Conservation (phyloP, 2,113 vertebrate species). For the Esox niger region DNA sequence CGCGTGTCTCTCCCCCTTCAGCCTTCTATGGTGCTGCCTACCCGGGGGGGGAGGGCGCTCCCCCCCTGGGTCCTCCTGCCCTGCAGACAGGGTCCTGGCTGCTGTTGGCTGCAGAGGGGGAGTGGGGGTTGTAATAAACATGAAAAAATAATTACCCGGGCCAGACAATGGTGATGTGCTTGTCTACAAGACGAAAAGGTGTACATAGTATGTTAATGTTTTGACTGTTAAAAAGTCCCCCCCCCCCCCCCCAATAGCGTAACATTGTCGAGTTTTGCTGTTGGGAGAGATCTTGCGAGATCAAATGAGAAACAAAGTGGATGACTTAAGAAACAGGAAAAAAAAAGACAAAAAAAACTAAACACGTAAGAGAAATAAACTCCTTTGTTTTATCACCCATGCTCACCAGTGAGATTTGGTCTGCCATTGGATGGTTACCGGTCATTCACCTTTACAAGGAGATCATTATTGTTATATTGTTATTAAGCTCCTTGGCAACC, state of each 20-base stretch:
- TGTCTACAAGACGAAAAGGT: constrained; percentile 96
- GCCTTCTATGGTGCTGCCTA: constrained; percentile 21
- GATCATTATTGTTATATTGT: constrained; percentile 79
- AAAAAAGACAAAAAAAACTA: constrained; percentile 68
- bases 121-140: constrained; percentile 89
- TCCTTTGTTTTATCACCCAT: constrained; percentile 90
- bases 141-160: constrained; percentile 76
- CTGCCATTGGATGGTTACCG: constrained; percentile 82
- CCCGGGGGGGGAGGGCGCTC: constrained; percentile 37
- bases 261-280: constrained; percentile 77
- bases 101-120: constrained; percentile 91
- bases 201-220: constrained; percentile 99
- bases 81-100: constrained; percentile 80
- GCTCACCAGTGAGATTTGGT: constrained; percentile 89
- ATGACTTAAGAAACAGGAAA: constrained; percentile 61
- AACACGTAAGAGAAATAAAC: constrained; percentile 73
- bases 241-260: constrained; percentile 82
- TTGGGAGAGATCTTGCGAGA: constrained; percentile 85
- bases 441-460: constrained; percentile 82
- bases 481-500: constrained; percentile 73
- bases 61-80: constrained; percentile 72
- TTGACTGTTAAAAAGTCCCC: constrained; percentile 84
- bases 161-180: constrained; percentile 85
- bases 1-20: constrained; percentile 33
- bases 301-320: constrained; percentile 77